phyloP scores from a whole-genome alignment of 2,113 vertebrate species.

The Lophochroa leadbeateri region DNA sequence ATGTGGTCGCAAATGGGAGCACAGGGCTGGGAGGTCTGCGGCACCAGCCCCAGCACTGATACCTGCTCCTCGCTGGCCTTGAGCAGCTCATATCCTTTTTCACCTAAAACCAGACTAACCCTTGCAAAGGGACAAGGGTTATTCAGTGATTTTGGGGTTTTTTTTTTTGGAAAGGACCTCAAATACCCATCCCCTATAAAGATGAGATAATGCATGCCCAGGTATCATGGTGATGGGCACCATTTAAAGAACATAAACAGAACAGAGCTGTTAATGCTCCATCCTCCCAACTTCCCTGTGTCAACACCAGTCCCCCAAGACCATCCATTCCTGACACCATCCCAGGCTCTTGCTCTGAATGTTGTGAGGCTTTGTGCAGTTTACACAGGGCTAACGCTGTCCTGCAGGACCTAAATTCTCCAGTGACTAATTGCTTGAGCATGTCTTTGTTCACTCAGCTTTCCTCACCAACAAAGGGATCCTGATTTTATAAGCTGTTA shows the following conservation, averaged over 20 bases:
- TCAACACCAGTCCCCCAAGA: background rate
- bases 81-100: background rate
- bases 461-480: background rate
- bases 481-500: conserved; percentile 40
- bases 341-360: background rate
- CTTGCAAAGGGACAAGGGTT: background rate
- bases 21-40: background rate
- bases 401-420: background rate
- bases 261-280: background rate
- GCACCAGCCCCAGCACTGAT: fast-evolving
- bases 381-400: fast-evolving
- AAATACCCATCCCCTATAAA: background rate
- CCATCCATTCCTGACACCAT: background rate
- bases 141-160: background rate
- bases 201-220: background rate
- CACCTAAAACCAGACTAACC: background rate
- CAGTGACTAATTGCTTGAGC: background rate
- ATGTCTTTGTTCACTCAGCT: conserved; percentile 1
- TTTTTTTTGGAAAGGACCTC: background rate
- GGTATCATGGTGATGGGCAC: background rate
- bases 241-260: background rate
- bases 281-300: background rate
- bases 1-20: fast-evolving
- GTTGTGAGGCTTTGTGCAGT: background rate
- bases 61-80: background rate